Evolutionary conservation across 1,140 invertebrate genomes (phyloP).

Genomic region (Drosophila nikananu): DNA sequence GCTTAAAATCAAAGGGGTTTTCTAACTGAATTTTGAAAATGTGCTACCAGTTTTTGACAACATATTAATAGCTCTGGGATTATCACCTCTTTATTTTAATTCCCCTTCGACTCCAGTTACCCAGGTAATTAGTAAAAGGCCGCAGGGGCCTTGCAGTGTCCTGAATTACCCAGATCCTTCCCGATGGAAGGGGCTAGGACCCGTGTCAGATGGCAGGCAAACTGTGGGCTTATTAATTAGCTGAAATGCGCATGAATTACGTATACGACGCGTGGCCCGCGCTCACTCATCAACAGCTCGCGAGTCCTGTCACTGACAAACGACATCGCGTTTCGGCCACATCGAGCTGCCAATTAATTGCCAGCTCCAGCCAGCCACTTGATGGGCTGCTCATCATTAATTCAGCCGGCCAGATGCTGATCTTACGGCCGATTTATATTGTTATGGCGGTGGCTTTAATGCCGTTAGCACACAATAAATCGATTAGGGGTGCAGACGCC

Average conservation of each 20-base stretch:
- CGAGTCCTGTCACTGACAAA: constrained; percentile 40
- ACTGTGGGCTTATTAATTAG: constrained; percentile 64
- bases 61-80: constrained; percentile 18
- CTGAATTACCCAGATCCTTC: background rate
- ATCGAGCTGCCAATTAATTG: constrained; percentile 67
- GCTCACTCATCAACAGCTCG: constrained; percentile 12
- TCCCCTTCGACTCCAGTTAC: constrained; percentile 5
- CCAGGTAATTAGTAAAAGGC: constrained; percentile 12
- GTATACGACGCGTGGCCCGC: constrained; percentile 47
- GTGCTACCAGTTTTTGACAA: background rate
- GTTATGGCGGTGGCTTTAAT: constrained; percentile 46
- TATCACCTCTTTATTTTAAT: constrained; percentile 11
- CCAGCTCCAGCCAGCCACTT: constrained; percentile 48
- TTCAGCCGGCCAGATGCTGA: constrained; percentile 25
- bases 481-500: constrained; percentile 59
- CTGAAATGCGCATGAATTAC: constrained; percentile 61
- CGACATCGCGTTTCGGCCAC: constrained; percentile 40
- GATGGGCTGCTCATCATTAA: constrained; percentile 41
- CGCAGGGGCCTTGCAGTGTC: background rate
- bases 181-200: background rate
- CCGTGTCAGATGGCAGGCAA: constrained; percentile 2
- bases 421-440: constrained; percentile 50
- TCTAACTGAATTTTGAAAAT: background rate
- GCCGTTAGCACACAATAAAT: constrained; percentile 64
- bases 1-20: background rate